These are phyloP conservation scores for Gasteruption jaculator DNA, from an alignment of 2,888 invertebrate genomes.

Conservation along the genomic window DNA sequence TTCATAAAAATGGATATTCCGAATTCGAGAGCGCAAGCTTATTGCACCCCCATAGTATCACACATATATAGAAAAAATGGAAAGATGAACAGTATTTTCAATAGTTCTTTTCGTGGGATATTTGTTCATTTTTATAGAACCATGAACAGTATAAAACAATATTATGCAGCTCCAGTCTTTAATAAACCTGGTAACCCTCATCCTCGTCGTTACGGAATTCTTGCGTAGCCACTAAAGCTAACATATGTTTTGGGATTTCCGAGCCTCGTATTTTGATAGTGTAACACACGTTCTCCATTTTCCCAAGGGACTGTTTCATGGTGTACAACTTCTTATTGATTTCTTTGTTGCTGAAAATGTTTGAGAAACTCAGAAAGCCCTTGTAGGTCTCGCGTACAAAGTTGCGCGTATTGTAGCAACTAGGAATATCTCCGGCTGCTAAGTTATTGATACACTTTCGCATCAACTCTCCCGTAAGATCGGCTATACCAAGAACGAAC, in stretches of 20 bases:
- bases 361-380: conserved; percentile 60
- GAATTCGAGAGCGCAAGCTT: no score
- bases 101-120: neutral
- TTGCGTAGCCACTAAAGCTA: conserved; percentile 53
- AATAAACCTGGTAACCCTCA: conserved; percentile 51
- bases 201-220: conserved; percentile 51
- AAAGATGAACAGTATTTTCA: neutral
- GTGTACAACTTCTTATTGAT: conserved; percentile 67
- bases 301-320: conserved; percentile 70
- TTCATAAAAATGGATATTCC: no score
- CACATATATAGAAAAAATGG: conserved; percentile 4
- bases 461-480: conserved; percentile 90
- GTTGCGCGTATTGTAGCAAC: conserved; percentile 68
- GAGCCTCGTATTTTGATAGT: conserved; percentile 74
- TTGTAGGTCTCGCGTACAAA: conserved; percentile 66
- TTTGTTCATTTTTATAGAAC: conserved; percentile 1
- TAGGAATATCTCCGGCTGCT: conserved; percentile 68
- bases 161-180: conserved; percentile 8
- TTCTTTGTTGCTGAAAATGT: conserved; percentile 58
- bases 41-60: no score
- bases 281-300: conserved; percentile 82
- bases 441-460: conserved; percentile 80
- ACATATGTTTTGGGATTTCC: conserved; percentile 71
- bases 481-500: conserved; percentile 75
- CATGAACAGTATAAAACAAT: neutral